Evolutionary conservation across 1,140 invertebrate species (phyloP).

Genomic region (Rhyzopertha dominica): DNA sequence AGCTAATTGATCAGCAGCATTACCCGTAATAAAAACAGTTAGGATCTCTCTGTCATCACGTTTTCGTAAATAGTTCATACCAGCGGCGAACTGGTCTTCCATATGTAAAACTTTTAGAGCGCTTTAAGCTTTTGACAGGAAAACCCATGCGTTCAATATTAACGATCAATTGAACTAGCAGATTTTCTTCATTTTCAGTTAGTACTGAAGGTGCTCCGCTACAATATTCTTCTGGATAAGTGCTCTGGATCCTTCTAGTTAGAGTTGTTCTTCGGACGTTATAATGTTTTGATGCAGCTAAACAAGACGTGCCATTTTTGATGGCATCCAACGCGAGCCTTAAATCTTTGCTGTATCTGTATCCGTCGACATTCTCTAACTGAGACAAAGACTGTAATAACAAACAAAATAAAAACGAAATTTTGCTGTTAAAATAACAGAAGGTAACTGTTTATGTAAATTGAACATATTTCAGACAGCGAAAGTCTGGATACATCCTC

Average conservation of each 20-base stretch:
- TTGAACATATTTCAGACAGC: conserved; percentile 1
- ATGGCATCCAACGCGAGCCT: no score
- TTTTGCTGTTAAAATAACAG: background rate
- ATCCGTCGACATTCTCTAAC: conserved; percentile 1
- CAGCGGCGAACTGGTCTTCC: no score
- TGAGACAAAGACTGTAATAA: background rate
- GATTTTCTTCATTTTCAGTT: no score
- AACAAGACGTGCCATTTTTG: no score
- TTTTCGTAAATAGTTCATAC: no score
- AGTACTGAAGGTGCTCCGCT: no score
- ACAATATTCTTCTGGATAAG: no score
- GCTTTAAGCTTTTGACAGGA: conserved; percentile 2
- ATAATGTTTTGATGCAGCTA: no score
- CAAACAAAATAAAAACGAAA: background rate
- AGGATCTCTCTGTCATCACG: background rate
- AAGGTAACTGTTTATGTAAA: background rate
- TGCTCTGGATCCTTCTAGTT: no score
- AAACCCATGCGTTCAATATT: conserved; percentile 6
- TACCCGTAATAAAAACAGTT: conserved; percentile 1
- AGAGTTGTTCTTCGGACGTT: no score
- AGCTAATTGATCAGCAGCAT: background rate
- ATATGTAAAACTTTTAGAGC: conserved; percentile 6
- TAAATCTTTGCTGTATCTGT: background rate
- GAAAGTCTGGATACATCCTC: no score
- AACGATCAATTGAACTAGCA: conserved; percentile 7